Conservation (phyloP, 2,113 vertebrate genomes). For the Casuarius casuarius region DNA sequence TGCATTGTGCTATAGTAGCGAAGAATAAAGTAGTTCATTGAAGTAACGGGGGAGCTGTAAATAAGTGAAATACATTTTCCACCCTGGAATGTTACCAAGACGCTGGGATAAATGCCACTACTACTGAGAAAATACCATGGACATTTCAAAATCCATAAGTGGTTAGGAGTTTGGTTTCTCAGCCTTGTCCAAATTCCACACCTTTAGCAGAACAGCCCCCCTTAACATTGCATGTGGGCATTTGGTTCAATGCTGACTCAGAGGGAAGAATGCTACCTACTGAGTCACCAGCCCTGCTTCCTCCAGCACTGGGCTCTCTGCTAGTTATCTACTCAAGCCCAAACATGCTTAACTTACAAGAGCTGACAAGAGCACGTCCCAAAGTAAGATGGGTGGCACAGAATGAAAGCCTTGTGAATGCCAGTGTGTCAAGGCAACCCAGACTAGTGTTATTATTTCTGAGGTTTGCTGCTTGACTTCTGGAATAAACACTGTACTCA, state of each 20-base stretch:
- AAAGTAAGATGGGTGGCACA: not conserved
- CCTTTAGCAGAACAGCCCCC: not conserved
- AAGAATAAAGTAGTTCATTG: not conserved
- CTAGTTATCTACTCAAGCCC: slow-evolving; percentile 24
- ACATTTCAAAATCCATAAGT: not conserved
- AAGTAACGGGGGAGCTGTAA: not conserved
- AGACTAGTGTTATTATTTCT: fast-evolving
- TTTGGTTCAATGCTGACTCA: slow-evolving; percentile 25
- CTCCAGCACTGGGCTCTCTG: not conserved
- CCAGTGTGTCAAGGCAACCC: not conserved
- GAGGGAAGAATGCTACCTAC: slow-evolving; percentile 10
- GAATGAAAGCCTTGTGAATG: not conserved
- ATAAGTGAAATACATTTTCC: not conserved
- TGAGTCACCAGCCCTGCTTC: slow-evolving; percentile 18
- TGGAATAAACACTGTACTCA: not conserved
- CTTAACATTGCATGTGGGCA: not conserved
- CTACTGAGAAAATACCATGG: not conserved
- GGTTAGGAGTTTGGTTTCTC: not conserved
- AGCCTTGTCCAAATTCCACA: not conserved
- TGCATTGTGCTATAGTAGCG: not conserved
- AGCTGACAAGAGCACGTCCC: not conserved
- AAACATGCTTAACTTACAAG: not conserved
- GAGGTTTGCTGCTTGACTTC: not conserved
- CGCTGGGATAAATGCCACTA: not conserved
- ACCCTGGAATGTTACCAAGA: not conserved